Percentiles rank a stretch among this genome's conserved stretches.
These are phyloP conservation scores for Catamblyrhynchus diadema DNA, from an alignment of 2,797 vertebrate genomes.

Conservation along the genomic window DNA sequence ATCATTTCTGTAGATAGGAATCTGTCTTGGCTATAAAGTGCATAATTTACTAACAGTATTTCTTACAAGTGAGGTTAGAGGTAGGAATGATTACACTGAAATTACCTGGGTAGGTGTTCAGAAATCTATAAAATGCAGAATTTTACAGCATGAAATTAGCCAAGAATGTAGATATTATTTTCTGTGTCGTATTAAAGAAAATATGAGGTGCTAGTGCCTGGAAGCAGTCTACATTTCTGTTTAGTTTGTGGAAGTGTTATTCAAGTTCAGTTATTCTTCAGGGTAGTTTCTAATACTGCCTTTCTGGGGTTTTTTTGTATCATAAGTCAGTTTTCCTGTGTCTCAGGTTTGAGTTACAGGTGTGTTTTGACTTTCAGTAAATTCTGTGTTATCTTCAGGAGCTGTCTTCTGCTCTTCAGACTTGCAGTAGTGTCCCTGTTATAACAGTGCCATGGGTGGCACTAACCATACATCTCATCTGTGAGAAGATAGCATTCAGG, in stretches of 20 bases:
- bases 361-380: neutral
- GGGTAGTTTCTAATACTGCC: neutral
- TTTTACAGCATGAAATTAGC: neutral
- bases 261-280: neutral
- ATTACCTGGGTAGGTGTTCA: neutral
- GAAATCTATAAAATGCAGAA: neutral
- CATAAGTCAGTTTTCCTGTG: neutral
- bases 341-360: neutral
- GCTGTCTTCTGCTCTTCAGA: neutral
- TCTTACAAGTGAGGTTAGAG: neutral
- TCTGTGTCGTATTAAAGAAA: neutral
- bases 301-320: neutral
- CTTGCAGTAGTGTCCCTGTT: neutral
- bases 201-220: neutral
- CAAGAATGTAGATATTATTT: neutral
- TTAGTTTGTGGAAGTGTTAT: neutral
- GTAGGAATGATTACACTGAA: neutral
- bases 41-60: neutral
- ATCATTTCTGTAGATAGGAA: neutral
- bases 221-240: neutral
- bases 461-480: neutral
- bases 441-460: neutral
- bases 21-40: neutral
- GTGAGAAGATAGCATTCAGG: neutral
- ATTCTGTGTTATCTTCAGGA: neutral